Evolutionary conservation across 2,113 vertebrate genomes (phyloP), one percentile per base, ranked within the genome.

Genomic region (Carettochelys insculpta): DNA sequence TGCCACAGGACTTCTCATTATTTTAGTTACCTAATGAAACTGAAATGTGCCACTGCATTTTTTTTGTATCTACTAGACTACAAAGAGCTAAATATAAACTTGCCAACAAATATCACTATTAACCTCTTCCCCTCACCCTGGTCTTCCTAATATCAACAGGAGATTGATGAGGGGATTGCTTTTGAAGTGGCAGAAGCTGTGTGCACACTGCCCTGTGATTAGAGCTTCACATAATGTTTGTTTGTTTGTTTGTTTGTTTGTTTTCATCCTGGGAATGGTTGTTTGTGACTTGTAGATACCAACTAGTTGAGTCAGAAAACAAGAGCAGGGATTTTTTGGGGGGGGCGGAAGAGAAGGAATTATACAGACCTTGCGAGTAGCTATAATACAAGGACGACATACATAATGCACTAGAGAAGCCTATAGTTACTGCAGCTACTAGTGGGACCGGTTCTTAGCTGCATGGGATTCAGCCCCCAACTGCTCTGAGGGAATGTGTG

Each of bases 101-200:
- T 80, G 48, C 48, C 58, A 71, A 71, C 58, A 11, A 25, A 16
- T 9, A 0, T 22, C 13, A 3, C 9, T 75, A 27, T 65, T 22
- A 41, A 3, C n/a, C 45, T 53, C 9, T 27, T 84, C 47, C 8
- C 41, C 11, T 17, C 41, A 45, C 79, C 43, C 76, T 65, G 0
- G 0, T 65, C 85, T 45, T 22, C 48, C 14, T 4, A 47, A 73
- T 95, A 31, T 47, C 7, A 2, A 13, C 38, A 90, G 1, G 3
- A 1, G 8, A 20, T 2, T 1, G 80, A 50, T 78, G 45, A 27
- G 83, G 87, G 8, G 77, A 61, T 16, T 45, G 65, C 47, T 20
- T 22, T 17, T 52, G 52, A 16, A 34, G 47, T 58, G 61, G 16
- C 0, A 0, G 68, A 38, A 0, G 0, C 47, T 43, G 82, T 1